phyloP scores from a whole-genome alignment of 2,888 invertebrate genomes.

The Ichneumoninae sp. region DNA sequence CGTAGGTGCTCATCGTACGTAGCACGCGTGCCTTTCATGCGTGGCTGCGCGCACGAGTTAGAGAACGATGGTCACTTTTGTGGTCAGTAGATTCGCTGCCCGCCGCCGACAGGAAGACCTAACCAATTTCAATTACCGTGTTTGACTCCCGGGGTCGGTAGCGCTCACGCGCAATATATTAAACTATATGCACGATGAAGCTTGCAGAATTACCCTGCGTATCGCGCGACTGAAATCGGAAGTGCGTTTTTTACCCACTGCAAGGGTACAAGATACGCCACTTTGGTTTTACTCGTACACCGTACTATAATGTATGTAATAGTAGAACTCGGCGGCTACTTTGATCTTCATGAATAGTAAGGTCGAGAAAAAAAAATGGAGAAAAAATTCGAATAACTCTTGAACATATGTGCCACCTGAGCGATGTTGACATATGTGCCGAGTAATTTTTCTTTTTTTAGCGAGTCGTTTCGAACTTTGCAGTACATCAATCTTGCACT shows the following conservation, averaged over 20 bases:
- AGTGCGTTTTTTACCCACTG: background rate
- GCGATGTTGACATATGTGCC: no score
- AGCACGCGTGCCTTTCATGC: conserved; percentile 37
- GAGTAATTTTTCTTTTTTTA: no score
- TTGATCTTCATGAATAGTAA: background rate
- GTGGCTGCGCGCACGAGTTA: conserved; percentile 46
- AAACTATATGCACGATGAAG: conserved; percentile 26
- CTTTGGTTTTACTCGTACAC: background rate
- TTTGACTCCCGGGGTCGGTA: conserved; percentile 71
- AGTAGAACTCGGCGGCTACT: background rate
- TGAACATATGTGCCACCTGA: no score
- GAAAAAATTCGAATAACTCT: no score
- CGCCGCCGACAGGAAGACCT: conserved; percentile 58
- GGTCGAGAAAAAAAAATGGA: no score
- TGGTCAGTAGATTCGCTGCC: conserved; percentile 69
- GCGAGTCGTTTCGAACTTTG: no score
- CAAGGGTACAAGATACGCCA: background rate
- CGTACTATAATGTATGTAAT: background rate
- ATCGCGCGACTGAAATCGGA: no score
- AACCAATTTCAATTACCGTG: conserved; percentile 75
- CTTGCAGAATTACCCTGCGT: conserved; percentile 13
- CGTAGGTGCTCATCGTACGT: conserved; percentile 19
- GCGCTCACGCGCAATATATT: conserved; percentile 65
- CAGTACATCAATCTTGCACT: no score
- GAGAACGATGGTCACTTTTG: conserved; percentile 62